Conservation (phyloP, 2,113 vertebrate species). For the Ursus arctos region DNA sequence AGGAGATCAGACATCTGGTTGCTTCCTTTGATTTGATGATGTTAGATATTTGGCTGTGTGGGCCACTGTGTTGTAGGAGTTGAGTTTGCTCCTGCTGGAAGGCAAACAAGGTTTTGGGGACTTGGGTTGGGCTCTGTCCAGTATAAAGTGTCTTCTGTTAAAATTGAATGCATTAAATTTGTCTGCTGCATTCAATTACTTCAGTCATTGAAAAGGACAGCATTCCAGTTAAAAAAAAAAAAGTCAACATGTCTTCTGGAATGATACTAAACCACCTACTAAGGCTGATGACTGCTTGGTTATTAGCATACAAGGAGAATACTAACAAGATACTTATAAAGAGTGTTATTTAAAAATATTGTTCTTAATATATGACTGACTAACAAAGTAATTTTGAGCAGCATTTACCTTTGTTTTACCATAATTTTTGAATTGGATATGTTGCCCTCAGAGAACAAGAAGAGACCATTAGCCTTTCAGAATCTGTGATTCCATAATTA, state of each 20-base stretch:
- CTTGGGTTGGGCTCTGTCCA: neutral
- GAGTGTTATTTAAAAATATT: neutral
- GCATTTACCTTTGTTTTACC: neutral
- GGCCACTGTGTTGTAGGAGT: neutral
- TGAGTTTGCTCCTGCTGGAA: neutral
- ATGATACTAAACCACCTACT: neutral
- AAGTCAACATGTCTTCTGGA: neutral
- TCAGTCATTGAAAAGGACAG: constrained; percentile 71
- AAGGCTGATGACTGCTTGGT: neutral
- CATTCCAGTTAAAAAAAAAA: constrained; percentile 45
- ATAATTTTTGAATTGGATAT: neutral
- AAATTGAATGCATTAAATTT: constrained; percentile 65
- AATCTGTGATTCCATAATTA: neutral
- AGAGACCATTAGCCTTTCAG: neutral
- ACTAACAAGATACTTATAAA: neutral
- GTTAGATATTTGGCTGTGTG: neutral
- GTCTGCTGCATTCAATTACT: constrained; percentile 62
- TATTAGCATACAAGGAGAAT: neutral
- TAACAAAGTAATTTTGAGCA: neutral
- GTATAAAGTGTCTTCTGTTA: constrained; percentile 30
- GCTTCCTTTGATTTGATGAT: neutral
- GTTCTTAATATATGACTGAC: neutral
- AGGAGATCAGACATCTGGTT: neutral
- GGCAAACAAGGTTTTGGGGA: neutral
- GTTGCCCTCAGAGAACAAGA: neutral